These are phyloP conservation scores for Fregata magnificens DNA, from an alignment of 2,113 vertebrate genomes.

Conservation along the genomic window DNA sequence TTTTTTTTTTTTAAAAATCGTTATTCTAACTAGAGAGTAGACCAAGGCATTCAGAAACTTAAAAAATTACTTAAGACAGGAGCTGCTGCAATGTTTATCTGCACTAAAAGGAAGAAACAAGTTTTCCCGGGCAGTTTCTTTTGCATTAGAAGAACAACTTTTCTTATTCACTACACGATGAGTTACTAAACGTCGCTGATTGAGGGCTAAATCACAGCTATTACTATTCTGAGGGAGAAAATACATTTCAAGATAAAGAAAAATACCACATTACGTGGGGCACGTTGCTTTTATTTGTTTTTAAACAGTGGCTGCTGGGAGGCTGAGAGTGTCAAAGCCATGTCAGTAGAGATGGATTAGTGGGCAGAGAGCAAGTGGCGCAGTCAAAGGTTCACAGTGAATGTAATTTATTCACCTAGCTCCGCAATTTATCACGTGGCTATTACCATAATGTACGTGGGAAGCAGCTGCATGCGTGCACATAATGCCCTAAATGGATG, in stretches of 20 bases:
- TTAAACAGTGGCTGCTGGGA: slow-evolving; percentile 6
- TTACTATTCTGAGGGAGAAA: not conserved
- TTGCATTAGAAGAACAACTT: not conserved
- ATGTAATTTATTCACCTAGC: slow-evolving; percentile 45
- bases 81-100: not conserved
- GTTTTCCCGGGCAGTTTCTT: not conserved
- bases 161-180: not conserved
- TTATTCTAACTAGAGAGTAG: not conserved
- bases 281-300: not conserved
- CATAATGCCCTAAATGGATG: slow-evolving; percentile 19
- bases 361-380: slow-evolving; percentile 33
- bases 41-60: not conserved
- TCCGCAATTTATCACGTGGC: not conserved
- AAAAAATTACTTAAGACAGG: not conserved
- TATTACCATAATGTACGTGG: slow-evolving; percentile 14
- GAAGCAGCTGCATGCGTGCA: not conserved
- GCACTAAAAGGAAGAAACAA: not conserved
- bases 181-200: not conserved
- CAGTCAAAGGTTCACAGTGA: slow-evolving; percentile 33
- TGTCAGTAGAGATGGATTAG: slow-evolving; percentile 21
- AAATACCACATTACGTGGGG: not conserved
- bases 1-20: not conserved
- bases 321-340: slow-evolving; percentile 1
- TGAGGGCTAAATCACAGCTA: not conserved
- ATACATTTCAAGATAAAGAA: not conserved